These are phyloP conservation scores for Haliclona indistincta DNA, from an alignment of 37 sponge, comb jelly and placozoan species.

Conservation along the genomic window DNA sequence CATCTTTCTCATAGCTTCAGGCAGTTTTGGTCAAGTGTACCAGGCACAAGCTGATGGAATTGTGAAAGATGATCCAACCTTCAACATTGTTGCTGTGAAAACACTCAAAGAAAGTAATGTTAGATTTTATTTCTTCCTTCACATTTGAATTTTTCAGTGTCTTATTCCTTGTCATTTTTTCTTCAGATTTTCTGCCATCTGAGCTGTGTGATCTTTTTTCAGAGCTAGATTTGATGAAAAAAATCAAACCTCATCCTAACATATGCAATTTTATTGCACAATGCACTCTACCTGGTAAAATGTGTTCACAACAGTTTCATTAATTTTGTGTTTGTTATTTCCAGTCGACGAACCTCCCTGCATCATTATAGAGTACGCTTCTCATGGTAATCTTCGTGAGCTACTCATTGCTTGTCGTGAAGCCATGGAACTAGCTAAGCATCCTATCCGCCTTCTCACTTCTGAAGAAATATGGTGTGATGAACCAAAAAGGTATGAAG, in stretches of 20 bases:
- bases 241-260: constrained; percentile 49
- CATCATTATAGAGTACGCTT: constrained; percentile 47
- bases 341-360: constrained; percentile 28
- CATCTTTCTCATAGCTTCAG: constrained; percentile 3
- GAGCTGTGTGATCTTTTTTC: constrained; percentile 32
- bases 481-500: not conserved
- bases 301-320: not conserved
- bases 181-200: not conserved
- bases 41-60: constrained; percentile 42
- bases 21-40: constrained; percentile 42
- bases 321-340: not conserved
- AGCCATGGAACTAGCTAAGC: not conserved
- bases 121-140: no score
- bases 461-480: not conserved
- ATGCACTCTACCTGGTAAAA: constrained; percentile 30
- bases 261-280: constrained; percentile 44
- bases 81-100: constrained; percentile 50
- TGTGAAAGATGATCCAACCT: constrained; percentile 1
- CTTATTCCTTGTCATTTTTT: not conserved
- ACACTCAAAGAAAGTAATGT: constrained; percentile 7
- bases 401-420: constrained; percentile 8
- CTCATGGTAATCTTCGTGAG: constrained; percentile 24
- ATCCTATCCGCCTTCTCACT: not conserved
- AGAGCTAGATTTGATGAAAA: constrained; percentile 47
- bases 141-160: no score